Base-by-base conservation (phyloP, 2,888 invertebrate genomes). In the Lasioglossum zephyrum region DNA sequence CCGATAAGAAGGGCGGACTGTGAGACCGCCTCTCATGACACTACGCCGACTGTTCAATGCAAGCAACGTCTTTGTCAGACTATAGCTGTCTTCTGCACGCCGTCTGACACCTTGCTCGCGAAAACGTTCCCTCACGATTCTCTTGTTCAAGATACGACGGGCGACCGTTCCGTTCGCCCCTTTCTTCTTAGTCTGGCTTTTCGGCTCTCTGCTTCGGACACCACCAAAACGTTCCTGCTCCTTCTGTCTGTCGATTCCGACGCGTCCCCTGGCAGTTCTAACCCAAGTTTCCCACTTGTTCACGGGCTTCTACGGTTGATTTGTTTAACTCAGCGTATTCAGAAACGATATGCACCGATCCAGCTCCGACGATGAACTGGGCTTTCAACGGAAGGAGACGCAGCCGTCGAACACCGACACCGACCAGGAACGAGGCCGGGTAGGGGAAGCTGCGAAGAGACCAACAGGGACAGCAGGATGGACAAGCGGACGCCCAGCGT, bases 21-120 rank as follows among this genome's bases (percentile, higher is more conserved):
- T 94, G 92, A 95, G 94, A 94, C 95, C 94, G 94, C 95, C 95
- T 94, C 94, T 95, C 95, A 95, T 95, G 95, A 95, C 95, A 95
- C 95, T 90, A 94, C 91, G 92, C 91, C 94, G 92, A 93, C 94
- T 94, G 91, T 92, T 92, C 93, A 91, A 90, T 92, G 91, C 87
- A 88, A 93, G 92, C 93, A 93, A 93, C 92, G 91, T 87, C 88
- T 88, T 82, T 84, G 81, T 84, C 81, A 77, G 81, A 81, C 85
- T 84, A 66, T 84, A 82, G 78, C 88, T 90, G 88, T 91, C 90
- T 88, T 90, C 87, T 47, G 53, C 57, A 73, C 78, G 69, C 75
- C 83, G 82, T 80, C 72, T 73, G 74, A 72, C 80, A 69, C 66
- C 31, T 70, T 77, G 73, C 63, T 60, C 76, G 66, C 79, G 72